Evolutionary conservation across 2,797 vertebrate species (phyloP).

Genomic region (Taenioides sp.): DNA sequence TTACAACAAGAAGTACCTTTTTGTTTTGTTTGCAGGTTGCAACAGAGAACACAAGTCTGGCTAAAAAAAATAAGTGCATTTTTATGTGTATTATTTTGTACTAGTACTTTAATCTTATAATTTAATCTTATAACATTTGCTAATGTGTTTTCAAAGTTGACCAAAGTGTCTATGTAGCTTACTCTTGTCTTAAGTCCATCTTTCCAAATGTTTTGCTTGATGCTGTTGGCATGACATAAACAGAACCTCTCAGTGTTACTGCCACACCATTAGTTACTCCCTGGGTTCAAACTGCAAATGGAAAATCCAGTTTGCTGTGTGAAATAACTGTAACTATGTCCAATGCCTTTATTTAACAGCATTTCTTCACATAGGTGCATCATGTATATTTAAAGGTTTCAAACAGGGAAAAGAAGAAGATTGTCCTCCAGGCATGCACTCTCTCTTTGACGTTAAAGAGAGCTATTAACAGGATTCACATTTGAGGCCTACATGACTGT

Average conservation of each 20-base stretch:
- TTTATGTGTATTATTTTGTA: no score
- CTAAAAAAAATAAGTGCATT: no score
- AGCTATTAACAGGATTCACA: conserved; percentile 61
- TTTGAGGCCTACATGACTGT: conserved; percentile 57
- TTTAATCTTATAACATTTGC: no score
- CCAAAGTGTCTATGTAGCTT: no score
- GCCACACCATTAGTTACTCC: neutral
- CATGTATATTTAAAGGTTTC: conserved; percentile 38
- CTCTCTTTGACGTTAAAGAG: conserved; percentile 58
- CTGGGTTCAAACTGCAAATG: neutral
- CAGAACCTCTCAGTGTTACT: neutral
- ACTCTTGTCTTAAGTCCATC: no score
- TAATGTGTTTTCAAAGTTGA: no score
- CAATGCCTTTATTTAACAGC: conserved; percentile 22
- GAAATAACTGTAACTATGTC: neutral
- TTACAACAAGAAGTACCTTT: no score
- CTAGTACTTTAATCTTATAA: no score
- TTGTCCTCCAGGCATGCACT: conserved; percentile 36
- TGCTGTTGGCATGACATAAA: neutral
- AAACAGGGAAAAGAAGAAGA: conserved; percentile 32
- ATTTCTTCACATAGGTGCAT: conserved; percentile 31
- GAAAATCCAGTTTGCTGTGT: neutral
- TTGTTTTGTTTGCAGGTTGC: no score
- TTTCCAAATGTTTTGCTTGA: neutral
- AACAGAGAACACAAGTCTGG: no score